A percentile compares a stretch with the other conserved stretches of the same genome.
These are phyloP conservation scores for Tetragonula carbonaria DNA, from an alignment of 2,888 invertebrate species.

Conservation along the genomic window DNA sequence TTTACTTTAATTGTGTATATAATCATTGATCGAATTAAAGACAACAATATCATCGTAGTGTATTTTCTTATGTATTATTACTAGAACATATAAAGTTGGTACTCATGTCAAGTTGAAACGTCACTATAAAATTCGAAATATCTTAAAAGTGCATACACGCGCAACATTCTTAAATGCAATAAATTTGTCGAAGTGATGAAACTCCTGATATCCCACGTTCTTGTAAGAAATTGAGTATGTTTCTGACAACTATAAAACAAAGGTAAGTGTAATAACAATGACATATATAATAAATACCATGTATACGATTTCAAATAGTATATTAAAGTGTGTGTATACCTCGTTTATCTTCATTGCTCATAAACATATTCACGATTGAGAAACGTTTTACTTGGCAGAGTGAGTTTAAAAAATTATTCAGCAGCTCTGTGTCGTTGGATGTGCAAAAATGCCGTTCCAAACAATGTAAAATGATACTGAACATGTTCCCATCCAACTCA, in stretches of 20 bases:
- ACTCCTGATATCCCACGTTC: constrained; percentile 46
- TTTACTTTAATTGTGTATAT: not conserved
- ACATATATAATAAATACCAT: not conserved
- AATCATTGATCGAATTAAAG: constrained; percentile 13
- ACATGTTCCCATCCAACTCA: constrained; percentile 83
- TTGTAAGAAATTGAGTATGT: constrained; percentile 65
- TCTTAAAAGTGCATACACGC: not conserved
- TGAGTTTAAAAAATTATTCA: constrained; percentile 76
- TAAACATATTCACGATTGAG: constrained; percentile 81
- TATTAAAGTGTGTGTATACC: constrained; percentile 57
- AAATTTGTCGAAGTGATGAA: constrained; percentile 56
- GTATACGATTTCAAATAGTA: not conserved
- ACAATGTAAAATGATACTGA: constrained; percentile 80
- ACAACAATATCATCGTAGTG: not conserved
- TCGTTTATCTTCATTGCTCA: constrained; percentile 78
- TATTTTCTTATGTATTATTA: constrained; percentile 10
- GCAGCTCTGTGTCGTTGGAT: constrained; percentile 75
- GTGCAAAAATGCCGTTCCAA: constrained; percentile 81
- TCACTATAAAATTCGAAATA: constrained; percentile 35
- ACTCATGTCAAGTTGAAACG: not conserved
- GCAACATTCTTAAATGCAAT: constrained; percentile 47
- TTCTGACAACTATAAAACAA: constrained; percentile 55
- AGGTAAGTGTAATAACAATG: constrained; percentile 7
- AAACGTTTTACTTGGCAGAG: constrained; percentile 80
- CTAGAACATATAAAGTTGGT: constrained; percentile 33